Evolutionary conservation across 2,888 invertebrate species (phyloP).

Genomic region (Azorinus chamasolen): DNA sequence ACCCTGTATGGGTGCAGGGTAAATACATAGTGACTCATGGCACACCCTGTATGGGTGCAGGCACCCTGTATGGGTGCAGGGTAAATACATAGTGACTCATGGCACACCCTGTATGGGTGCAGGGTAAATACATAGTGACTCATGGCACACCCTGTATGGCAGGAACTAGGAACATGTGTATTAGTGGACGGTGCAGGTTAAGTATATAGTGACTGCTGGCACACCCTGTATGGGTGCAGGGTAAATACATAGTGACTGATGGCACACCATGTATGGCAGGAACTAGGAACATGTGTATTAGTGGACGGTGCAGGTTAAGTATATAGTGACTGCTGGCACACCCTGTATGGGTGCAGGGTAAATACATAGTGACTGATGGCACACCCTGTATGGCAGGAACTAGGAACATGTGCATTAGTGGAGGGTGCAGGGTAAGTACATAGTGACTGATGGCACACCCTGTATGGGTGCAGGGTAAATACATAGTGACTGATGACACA

Average conservation of each 20-base stretch:
- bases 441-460: neutral
- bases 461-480: conserved; percentile 88
- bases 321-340: conserved; percentile 90
- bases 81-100: no score
- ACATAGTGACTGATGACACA: conserved; percentile 88
- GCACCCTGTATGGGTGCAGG: no score
- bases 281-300: conserved; percentile 94
- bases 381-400: conserved; percentile 94
- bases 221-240: conserved; percentile 87
- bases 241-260: conserved; percentile 87
- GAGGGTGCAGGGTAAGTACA: conserved; percentile 90
- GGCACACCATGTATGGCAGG: conserved; percentile 87
- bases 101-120: conserved; percentile 91
- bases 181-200: conserved; percentile 92
- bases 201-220: conserved; percentile 72
- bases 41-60: no score
- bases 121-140: conserved; percentile 91
- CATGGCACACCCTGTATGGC: conserved; percentile 95
- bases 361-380: conserved; percentile 86
- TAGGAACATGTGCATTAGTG: conserved; percentile 94
- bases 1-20: no score
- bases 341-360: conserved; percentile 85
- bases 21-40: conserved; percentile 89
- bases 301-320: conserved; percentile 91
- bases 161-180: conserved; percentile 94